These are phyloP conservation scores for Propithecus perrieri DNA, from an alignment of 2,797 vertebrate genomes.

Conservation along the genomic window DNA sequence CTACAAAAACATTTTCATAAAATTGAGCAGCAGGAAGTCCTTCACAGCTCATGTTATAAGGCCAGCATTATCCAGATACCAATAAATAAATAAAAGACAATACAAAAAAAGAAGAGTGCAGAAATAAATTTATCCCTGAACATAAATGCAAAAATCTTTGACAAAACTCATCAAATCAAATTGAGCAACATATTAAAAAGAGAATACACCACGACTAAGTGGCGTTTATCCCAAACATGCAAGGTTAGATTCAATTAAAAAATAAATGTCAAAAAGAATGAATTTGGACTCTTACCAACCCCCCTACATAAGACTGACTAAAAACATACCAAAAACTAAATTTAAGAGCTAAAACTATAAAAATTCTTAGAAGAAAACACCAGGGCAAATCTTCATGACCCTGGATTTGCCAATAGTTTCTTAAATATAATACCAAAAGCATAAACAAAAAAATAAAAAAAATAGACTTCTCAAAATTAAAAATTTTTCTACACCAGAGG, in stretches of 20 bases:
- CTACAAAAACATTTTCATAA: slow-evolving; percentile 3
- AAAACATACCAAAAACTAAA: neutral
- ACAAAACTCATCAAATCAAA: slow-evolving; percentile 3
- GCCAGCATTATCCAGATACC: neutral
- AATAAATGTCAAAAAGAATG: neutral
- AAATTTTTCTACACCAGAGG: neutral
- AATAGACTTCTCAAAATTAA: neutral
- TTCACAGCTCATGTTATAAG: neutral
- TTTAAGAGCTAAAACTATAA: slow-evolving; percentile 27
- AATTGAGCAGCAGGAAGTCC: neutral
- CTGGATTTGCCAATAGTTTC: neutral
- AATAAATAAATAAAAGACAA: neutral
- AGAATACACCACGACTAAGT: neutral
- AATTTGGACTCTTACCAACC: neutral
- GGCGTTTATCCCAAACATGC: neutral
- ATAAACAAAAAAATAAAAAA: neutral
- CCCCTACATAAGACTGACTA: neutral
- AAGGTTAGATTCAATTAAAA: slow-evolving; percentile 8
- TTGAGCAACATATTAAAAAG: neutral
- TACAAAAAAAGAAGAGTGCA: neutral
- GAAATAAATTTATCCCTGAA: neutral
- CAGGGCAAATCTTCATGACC: neutral
- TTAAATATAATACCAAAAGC: neutral
- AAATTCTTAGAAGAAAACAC: slow-evolving; percentile 9
- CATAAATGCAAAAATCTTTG: neutral